Percentiles rank a stretch among this genome's conserved stretches.
phyloP scores from a whole-genome alignment of 37 sponge, comb jelly and placozoan genomes.

The Chondrosia reniformis region DNA sequence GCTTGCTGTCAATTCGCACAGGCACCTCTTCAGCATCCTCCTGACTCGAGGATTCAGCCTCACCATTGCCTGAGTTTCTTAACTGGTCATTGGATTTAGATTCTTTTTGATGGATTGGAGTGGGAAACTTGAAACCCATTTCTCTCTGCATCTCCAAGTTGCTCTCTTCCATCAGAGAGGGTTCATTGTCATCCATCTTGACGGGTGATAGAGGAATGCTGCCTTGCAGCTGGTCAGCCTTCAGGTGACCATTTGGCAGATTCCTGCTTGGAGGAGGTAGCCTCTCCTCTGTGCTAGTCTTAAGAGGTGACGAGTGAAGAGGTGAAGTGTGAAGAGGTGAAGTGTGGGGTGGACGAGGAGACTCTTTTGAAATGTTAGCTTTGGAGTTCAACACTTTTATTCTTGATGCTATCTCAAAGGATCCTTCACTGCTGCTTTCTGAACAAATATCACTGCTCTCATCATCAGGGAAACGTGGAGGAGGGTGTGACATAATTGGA shows the following conservation, averaged over 20 bases:
- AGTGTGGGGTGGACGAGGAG: neutral
- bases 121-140: slow-evolving; percentile 14
- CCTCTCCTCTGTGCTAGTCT: neutral
- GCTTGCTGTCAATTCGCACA: slow-evolving; percentile 4
- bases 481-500: neutral
- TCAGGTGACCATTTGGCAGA: neutral
- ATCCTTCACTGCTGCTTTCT: slow-evolving; percentile 5
- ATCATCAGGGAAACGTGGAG: slow-evolving; percentile 1
- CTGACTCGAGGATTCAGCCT: neutral
- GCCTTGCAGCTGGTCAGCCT: neutral
- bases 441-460: slow-evolving; percentile 15
- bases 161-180: neutral
- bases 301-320: neutral
- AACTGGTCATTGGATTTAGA: neutral
- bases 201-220: slow-evolving; percentile 8
- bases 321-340: neutral
- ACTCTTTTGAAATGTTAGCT: neutral
- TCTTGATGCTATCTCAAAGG: neutral
- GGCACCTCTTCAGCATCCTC: neutral
- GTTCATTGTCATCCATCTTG: neutral
- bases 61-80: neutral
- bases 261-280: neutral
- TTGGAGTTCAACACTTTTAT: neutral
- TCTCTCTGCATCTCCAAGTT: slow-evolving; percentile 11
- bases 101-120: neutral